Evolutionary conservation across 2,797 vertebrate species (phyloP), one percentile per base, ranked within the genome.

Genomic region (Parotocinclus haroldoi): DNA sequence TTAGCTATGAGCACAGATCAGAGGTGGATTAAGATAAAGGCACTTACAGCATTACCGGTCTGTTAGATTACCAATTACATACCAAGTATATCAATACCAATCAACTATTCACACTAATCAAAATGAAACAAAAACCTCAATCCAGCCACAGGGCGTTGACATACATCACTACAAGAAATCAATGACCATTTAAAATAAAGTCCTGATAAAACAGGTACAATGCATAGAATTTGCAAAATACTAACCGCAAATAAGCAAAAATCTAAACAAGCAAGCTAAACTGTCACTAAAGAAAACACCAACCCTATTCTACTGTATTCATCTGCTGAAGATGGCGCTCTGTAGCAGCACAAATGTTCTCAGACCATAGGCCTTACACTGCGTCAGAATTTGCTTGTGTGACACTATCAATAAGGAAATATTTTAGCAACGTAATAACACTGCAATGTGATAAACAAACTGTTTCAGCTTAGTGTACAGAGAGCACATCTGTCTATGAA

Each of bases 1-100:
- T 27, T 55, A 39, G 3, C 48, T 10, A 46, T 49, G 44, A 40
- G 9, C 45, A 56, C 40, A 64, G 40, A 48, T 1, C 11, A 53
- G 17, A 68, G 10, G 19, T 50, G 53, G 48, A 44, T 55, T 49
- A 3, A 11, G 27, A 36, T 40, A 52, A 72, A 72, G 69, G 63
- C 63, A 72, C 69, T 66, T 55, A 51, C 52, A 19, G 66, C 27
- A 66, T 53, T 40, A 58, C 48, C 36, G 48, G 12, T 39, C 27
- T 36, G 18, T n/a, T 56, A 11, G 17, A 37, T 27, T 49, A 57
- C 9, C 61, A 11, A 44, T 19, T 51, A 51, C 5, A 18, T 40
- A 17, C 11, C n/a, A n/a, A n/a, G n/a, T n/a, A n/a, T n/a, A n/a
- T n/a, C n/a, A n/a, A n/a, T 9, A 17, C 38, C 27, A 40, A 55